Evolutionary conservation across 2,113 vertebrate species (phyloP), one percentile per base, ranked within the genome.

Genomic region (Scortum barcoo): DNA sequence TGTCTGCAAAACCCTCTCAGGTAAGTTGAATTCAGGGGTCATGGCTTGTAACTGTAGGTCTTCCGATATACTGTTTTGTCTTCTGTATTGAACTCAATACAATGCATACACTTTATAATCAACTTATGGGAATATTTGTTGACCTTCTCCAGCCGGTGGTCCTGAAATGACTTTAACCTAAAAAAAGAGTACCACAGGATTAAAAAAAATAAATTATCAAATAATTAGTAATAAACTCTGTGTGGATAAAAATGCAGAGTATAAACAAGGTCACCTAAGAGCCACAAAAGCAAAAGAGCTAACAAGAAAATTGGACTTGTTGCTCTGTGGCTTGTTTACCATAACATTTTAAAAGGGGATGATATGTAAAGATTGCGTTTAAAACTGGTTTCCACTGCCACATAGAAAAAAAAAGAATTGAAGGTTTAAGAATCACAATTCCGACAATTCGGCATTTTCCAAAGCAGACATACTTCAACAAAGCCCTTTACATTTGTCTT

Each of bases 1-100:
- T 72, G 77, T 99, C 38, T 99, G 98, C 88, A 97, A 97, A 96
- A 96, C 92, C 69, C 72, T 91, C 44, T 85, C 95, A 95, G 95
- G 98, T 99, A 83, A 40, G 93, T 24, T 54, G 1, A 46, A 38
- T 2, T 2, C 0, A 0, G 20, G 20, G 8, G 30, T 11, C 14
- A 4, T 10, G 30, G 13, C 13, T 11, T 63, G 38, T 5, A 8
- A 30, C n/a, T 3, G 2, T 12, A 1, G 5, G 26, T 3, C 28
- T 13, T 33, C 30, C 58, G 30, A 40, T 20, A 11, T 28, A 48
- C 8, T 12, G 4, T 17, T 22, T 1, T 5, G 7, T 16, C 6
- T 20, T 10, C 26, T 26, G 14, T 44, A 10, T 56, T 60, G 3
- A 66, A 14, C 20, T 58, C 7, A 36, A 36, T 36, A 36, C 33